These are phyloP conservation scores for Lasiurus cinereus DNA, from an alignment of 2,113 vertebrate genomes.

Conservation along the genomic window DNA sequence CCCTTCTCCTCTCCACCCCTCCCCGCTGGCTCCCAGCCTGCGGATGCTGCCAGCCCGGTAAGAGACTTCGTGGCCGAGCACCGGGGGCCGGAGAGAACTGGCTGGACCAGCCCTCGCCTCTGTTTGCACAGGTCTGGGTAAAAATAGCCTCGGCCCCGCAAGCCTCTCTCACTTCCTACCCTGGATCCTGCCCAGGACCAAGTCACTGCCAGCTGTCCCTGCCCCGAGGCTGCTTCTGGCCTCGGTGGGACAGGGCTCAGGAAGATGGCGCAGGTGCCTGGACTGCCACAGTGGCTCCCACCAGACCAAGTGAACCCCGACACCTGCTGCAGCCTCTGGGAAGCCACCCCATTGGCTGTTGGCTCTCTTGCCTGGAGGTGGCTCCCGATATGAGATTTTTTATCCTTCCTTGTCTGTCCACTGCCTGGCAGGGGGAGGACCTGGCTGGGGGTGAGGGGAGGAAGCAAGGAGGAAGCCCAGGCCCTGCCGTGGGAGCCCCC, in stretches of 20 bases:
- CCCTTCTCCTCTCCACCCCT: not conserved
- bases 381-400: not conserved
- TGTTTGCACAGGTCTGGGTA: slow-evolving; percentile 73
- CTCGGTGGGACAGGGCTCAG: not conserved
- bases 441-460: not conserved
- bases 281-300: not conserved
- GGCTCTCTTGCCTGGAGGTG: not conserved
- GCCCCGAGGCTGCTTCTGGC: not conserved
- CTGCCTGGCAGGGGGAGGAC: not conserved
- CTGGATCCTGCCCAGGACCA: slow-evolving; percentile 28
- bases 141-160: slow-evolving; percentile 61
- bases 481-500: not conserved
- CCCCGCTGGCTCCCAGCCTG: not conserved
- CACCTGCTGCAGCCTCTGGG: not conserved
- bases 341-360: not conserved
- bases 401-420: not conserved
- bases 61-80: slow-evolving; percentile 10
- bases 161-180: slow-evolving; percentile 22
- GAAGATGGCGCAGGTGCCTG: not conserved
- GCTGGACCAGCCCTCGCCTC: not conserved
- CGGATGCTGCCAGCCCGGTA: not conserved
- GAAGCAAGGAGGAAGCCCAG: not conserved
- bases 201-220: slow-evolving; percentile 29
- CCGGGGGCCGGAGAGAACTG: slow-evolving; percentile 12
- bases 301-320: not conserved